Percentiles rank a stretch among this genome's conserved stretches.
phyloP scores from a whole-genome alignment of 2,797 vertebrate species.

The Apogon hyalosoma region DNA sequence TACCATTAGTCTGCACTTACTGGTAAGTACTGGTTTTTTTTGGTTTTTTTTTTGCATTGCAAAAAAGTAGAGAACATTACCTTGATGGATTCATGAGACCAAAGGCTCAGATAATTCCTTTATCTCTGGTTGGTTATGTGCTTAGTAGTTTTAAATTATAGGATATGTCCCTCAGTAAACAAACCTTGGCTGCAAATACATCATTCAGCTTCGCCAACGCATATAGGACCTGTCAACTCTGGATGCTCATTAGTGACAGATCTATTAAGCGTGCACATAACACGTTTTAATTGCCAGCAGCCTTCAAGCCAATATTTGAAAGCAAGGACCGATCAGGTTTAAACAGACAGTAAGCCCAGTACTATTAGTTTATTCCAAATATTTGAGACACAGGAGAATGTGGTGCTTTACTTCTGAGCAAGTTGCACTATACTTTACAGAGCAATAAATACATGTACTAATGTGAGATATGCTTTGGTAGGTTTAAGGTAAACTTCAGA shows the following conservation, averaged over 20 bases:
- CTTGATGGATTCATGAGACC: no score
- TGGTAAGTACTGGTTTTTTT: no score
- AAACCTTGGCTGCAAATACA: slow-evolving; percentile 12
- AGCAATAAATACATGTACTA: neutral
- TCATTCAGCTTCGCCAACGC: slow-evolving; percentile 11
- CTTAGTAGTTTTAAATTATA: slow-evolving; percentile 15
- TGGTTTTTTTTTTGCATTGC: no score
- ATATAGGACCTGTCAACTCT: slow-evolving; percentile 16
- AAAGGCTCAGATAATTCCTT: neutral
- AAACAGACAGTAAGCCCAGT: slow-evolving; percentile 5
- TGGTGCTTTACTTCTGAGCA: slow-evolving; percentile 4
- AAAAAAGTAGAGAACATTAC: no score
- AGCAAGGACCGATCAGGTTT: slow-evolving; percentile 23
- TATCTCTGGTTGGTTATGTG: slow-evolving; percentile 1
- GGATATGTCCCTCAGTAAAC: slow-evolving; percentile 16
- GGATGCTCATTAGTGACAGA: slow-evolving; percentile 14
- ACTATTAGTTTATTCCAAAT: slow-evolving; percentile 9
- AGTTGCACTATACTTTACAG: neutral
- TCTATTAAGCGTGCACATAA: slow-evolving; percentile 1
- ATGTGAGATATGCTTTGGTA: slow-evolving; percentile 9
- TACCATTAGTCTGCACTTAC: no score
- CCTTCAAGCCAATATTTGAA: neutral
- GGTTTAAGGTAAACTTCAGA: slow-evolving; percentile 17
- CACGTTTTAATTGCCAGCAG: slow-evolving; percentile 10
- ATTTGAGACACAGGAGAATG: slow-evolving; percentile 3